Evolutionary conservation across 2,888 invertebrate genomes (phyloP).

Genomic region (Trachelus tabidus): DNA sequence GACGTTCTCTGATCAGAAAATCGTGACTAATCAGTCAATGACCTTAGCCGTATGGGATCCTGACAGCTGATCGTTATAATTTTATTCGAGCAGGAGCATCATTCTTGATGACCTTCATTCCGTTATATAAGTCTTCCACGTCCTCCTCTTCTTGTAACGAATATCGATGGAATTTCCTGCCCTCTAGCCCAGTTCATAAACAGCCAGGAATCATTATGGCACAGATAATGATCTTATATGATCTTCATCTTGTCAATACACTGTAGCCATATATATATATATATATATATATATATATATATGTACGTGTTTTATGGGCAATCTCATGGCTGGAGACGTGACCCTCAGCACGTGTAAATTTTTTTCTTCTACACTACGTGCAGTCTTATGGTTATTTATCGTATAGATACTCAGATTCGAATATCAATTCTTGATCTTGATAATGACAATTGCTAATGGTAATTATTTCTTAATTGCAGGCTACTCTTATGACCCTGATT

Average conservation of each 20-base stretch:
- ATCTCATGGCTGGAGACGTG: neutral
- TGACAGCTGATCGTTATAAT: too few species aligned
- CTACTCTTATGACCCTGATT: constrained; percentile 93
- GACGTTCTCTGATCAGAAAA: neutral
- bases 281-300: too few species aligned
- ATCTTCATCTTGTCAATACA: neutral
- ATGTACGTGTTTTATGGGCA: neutral
- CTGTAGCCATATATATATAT: neutral
- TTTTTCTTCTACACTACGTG: neutral
- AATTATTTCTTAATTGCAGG: constrained; percentile 68
- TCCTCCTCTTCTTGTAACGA: neutral
- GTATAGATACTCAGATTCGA: neutral
- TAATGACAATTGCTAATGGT: constrained; percentile 33
- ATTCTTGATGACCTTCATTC: neutral
- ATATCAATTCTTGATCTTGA: constrained; percentile 19
- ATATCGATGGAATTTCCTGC: neutral
- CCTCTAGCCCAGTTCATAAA: neutral
- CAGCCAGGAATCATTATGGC: neutral
- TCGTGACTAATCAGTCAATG: neutral
- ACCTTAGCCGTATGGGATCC: too few species aligned
- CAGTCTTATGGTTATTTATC: neutral
- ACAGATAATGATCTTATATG: neutral
- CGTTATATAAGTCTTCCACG: neutral
- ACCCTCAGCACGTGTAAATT: neutral
- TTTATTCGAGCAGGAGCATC: too few species aligned